Base-by-base conservation (phyloP, 2,797 vertebrate genomes). In the Rhadinocentrus ornatus region DNA sequence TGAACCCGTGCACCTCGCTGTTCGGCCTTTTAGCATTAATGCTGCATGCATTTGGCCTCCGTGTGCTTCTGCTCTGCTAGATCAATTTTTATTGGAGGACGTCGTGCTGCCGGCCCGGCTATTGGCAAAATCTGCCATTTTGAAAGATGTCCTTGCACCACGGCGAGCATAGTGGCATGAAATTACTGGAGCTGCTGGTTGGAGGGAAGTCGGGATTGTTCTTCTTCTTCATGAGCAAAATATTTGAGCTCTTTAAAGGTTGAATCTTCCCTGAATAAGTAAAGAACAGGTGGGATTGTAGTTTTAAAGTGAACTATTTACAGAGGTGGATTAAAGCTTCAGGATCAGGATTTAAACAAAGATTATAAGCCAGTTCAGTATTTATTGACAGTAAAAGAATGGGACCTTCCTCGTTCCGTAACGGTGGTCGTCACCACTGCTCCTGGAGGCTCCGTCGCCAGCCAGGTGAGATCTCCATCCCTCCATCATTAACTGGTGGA, bases 401-500 rank as follows among this genome's bases (percentile, higher is more conserved):
- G 8, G 31, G 31, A 32, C 31, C 31, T 32, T 32, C 31, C 31
- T 32, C 1, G 6, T 32, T 32, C 31, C 31, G n/a, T n/a, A n/a
- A n/a, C n/a, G n/a, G n/a, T n/a, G 31, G 13, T 7, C 3, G 73
- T 22, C 44, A 1, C 37, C 3, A 12, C 37, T 39, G 37, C 37
- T 39, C 11, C 10, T 13, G 37, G 37, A 13, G 3, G 37, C 10
- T 60, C 63, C 71, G 78, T 61, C 83, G 83, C 79, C 78, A 60
- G 85, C 81, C 68, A 67, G 53, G 60, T 75, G 72, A 62, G 68
- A 70, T 93, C 86, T 82, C 76, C 88, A 89, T 89, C 82, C 69
- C 86, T 85, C 80, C 81, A 77, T 89, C 89, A 89, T 92, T 93
- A 92, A 93, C 93, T 34, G 63, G 62, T 2, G 15, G 80, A 24